Evolutionary conservation across 2,888 invertebrate genomes (phyloP), one percentile per base, ranked within the genome.

Genomic region (Agrotis puta): DNA sequence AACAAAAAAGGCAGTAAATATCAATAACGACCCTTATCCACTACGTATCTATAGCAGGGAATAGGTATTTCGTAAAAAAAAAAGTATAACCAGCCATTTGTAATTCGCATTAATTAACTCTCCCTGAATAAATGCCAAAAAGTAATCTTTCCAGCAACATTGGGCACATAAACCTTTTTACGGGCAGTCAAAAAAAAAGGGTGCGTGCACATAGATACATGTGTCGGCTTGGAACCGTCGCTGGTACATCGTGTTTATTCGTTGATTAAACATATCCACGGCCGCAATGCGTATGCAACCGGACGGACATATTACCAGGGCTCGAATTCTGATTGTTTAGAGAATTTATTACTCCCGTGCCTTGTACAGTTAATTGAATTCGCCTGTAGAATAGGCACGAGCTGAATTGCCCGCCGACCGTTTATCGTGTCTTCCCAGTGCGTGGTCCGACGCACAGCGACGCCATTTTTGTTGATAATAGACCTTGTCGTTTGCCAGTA

Each of bases 241-340:
- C 87, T 88, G 89, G 79, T 91, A 94, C 93, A 92, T 80, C 91
- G 88, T 94, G 94, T 94, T 94, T 93, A 94, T 92, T 89, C 94
- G 93, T 95, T 95, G 95, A 95, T 95, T 95, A 95, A 95, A 94
- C 94, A 92, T 90, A 89, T 92, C 91, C 91, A 90, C 90, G 92
- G 92, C 95, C 95, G 95, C 95, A 95, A 90, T 95, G 95, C 95
- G 95, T 94, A 95, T 95, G 95, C 94, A 95, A 91, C 90, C 93
- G 93, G 91, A 93, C 94, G 93, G 92, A 95, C 95, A 94, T 95
- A 95, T 95, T 95, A 95, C 94, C 94, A 93, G 92, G 94, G 90
- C 94, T 95, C 95, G 95, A 95, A 95, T 95, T 95, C 95, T 95
- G 95, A 95, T 95, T 95, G 95, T 95, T 95, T 95, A 95, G 95